Evolutionary conservation across 2,113 vertebrate species (phyloP), one percentile per base, ranked within the genome.

Genomic region (Oncorhynchus kisutch): DNA sequence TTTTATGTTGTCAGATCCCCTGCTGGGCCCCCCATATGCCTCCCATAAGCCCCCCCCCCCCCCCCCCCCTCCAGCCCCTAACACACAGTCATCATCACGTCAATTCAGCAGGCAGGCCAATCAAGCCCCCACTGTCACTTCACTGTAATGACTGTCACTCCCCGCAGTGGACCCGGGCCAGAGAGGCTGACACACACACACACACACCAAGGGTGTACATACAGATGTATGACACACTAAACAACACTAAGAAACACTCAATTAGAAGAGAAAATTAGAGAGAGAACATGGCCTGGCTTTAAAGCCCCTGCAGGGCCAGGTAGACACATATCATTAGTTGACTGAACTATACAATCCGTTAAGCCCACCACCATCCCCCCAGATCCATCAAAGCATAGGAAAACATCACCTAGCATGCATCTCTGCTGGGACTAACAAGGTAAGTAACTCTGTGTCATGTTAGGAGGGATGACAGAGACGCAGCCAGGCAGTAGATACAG

Each of bases 1-100:
- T 91, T 87, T 91, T 79, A 87, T 90, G 85, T 85, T 91, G 85
- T 91, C 87, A 86, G 82, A 81, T 68, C 86, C 79, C 90, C 91
- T 71, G 88, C 92, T 84, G 91, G 81, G 88, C 6, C 7, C 6
- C 34, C 34, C 34, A 34, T 39, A 81, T 79, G 34, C 34, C 49
- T 51, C 85, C 80, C 39, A 11, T 2, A 34, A 34, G 34, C 9
- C 9, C 9, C 8, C 39, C 39, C 81, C 82, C n/a, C n/a, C n/a
- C 9, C 9, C 9, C 9, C 9, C 9, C 78, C 39, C 39, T 13
- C 54, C 85, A 80, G 81, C 89, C 84, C 82, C 81, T 81, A 80
- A 77, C 82, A 82, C 82, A 75, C 82, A 80, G 83, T 78, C 79
- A 85, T 90, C 91, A 54, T 54, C 51, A 16, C 16, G 4, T 18